phyloP scores from a whole-genome alignment of 1,140 invertebrate genomes.

The Drosophila suzukii region DNA sequence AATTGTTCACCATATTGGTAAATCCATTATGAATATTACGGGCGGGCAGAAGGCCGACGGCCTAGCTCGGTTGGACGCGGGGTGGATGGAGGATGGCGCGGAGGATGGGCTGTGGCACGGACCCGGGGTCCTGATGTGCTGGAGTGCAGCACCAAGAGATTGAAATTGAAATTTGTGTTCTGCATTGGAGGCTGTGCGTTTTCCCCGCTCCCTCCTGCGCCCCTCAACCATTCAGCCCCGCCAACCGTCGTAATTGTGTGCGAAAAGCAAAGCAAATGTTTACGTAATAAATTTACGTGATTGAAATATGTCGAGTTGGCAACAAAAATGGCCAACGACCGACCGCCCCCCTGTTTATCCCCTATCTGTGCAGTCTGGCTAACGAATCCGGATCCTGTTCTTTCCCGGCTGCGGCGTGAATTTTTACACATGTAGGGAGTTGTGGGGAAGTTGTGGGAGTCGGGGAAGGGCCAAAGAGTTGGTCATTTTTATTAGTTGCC shows the following conservation, averaged over 20 bases:
- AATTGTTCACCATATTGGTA: constrained; percentile 83
- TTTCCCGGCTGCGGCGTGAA: constrained; percentile 58
- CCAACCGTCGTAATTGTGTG: constrained; percentile 71
- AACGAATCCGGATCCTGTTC: constrained; percentile 65
- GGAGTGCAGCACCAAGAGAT: constrained; percentile 59
- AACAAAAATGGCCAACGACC: constrained; percentile 71
- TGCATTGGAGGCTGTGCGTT: constrained; percentile 14
- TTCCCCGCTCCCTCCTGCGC: background rate
- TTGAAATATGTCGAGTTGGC: constrained; percentile 84
- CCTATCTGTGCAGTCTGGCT: constrained; percentile 40
- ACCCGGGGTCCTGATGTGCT: constrained; percentile 7
- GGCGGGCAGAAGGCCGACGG: constrained; percentile 59
- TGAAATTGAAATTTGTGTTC: constrained; percentile 78
- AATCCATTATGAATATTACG: constrained; percentile 84
- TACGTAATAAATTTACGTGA: constrained; percentile 84
- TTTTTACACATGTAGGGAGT: constrained; percentile 75
- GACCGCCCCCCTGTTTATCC: constrained; percentile 8
- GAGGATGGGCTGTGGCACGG: constrained; percentile 4
- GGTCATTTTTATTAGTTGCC: constrained; percentile 60
- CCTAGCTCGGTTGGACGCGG: background rate
- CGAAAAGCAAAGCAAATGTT: constrained; percentile 84
- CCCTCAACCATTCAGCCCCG: constrained; percentile 1
- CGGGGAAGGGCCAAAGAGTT: constrained; percentile 1
- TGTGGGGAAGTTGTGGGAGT: constrained; percentile 23
- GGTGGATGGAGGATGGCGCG: background rate